These are phyloP conservation scores for Caenorhabditis auriculariae DNA, from an alignment of 2,888 invertebrate species.

Conservation along the genomic window DNA sequence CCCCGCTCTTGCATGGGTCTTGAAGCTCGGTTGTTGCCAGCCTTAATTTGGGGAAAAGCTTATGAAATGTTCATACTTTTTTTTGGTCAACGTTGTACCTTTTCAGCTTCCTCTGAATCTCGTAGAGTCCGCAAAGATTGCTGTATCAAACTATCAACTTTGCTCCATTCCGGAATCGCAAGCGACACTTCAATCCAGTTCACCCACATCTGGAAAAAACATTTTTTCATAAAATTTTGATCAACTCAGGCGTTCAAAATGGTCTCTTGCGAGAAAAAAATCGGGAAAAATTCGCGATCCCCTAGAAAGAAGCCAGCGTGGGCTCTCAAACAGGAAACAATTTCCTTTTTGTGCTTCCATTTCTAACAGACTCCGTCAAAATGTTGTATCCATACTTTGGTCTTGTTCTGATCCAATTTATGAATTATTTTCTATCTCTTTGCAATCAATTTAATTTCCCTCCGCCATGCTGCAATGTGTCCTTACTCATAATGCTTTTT, in stretches of 20 bases:
- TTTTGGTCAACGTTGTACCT: conserved; percentile 6
- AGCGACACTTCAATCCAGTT: conserved; percentile 52
- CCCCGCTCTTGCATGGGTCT: no score
- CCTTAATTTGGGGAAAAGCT: neutral
- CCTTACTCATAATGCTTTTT: no score
- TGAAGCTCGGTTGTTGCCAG: conserved; percentile 2
- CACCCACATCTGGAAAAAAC: conserved; percentile 47
- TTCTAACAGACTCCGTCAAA: no score
- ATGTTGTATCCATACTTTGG: no score
- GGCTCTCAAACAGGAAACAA: neutral
- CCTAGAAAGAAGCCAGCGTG: neutral
- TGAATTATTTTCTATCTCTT: no score
- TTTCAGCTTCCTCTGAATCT: conserved; percentile 52
- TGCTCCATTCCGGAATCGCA: conserved; percentile 42
- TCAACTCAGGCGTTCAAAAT: no score
- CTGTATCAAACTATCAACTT: conserved; percentile 38
- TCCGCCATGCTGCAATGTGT: no score
- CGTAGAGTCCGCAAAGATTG: conserved; percentile 48
- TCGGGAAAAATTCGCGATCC: neutral
- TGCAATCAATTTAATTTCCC: no score
- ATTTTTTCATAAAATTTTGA: neutral
- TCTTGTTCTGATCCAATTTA: no score
- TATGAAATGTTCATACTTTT: neutral
- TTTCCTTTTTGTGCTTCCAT: neutral
- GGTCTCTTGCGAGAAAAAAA: neutral